Evolutionary conservation across 2,888 invertebrate species (phyloP), one percentile per base, ranked within the genome.

Genomic region (Machimus atricapillus): DNA sequence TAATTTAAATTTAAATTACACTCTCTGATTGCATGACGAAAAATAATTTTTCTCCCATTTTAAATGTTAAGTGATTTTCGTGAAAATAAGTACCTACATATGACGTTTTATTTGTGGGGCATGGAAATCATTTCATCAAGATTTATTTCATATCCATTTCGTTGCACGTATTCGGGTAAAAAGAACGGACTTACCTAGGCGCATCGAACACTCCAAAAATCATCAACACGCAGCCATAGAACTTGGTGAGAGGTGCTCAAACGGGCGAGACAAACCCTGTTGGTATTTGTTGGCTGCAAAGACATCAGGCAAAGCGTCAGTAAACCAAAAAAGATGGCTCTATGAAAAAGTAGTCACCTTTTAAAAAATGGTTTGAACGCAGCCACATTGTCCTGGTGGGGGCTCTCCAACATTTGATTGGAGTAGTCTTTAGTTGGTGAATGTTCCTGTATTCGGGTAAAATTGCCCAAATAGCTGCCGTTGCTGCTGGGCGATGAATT

Each of bases 301-400:
- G 46, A 77, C 77, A 86, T 77, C 76, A 31, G 56, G 56, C 76
- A 86, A 86, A 86, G 37, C 34, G 66, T 82, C 82, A 82, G 66
- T 82, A 85, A 85, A 85, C 74, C 85, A 81, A 87, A 87, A 87
- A 87, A 79, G 85, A 82, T 85, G 56, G 74, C 56, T 87, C 79
- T 82, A 34, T 58, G 16, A 16, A 37, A 85, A 85, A 66, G 56
- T 81, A 19, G 27, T 94, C 92, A 97, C 97, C 97, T 97, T 94
- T 97, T 97, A 93, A 97, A 97, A 93, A 97, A 97, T 89, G 97
- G 97, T 93, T 97, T 97, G 93, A 97, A 97, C 91, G 97, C 96
- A 86, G 96, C 95, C 37, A 85, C 85, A 76, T 56, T 76, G 37
- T 77, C 79, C 58, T 87, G 86, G n/a, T 77, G 83, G 14, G 76